A percentile compares a stretch with the other conserved stretches of the same genome.
Conservation (phyloP, 2,888 invertebrate genomes). For the Troides aeacus region DNA sequence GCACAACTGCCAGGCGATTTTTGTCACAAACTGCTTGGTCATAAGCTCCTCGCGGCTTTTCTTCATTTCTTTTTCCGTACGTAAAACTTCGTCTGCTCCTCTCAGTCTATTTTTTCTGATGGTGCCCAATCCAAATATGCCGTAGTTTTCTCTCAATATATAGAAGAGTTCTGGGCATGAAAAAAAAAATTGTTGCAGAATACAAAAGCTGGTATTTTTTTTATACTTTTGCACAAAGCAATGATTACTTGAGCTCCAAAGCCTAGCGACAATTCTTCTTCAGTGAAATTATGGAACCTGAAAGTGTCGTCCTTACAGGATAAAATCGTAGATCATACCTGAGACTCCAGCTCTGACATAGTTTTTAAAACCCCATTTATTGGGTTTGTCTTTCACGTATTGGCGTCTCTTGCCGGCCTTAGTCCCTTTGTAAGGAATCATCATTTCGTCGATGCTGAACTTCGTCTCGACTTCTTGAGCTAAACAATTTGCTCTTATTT, state of each 20-base stretch:
- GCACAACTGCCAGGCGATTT: not conserved
- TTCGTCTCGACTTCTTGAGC: too few relatives aligned
- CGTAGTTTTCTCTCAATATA: conserved; percentile 33
- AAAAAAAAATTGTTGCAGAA: conserved; percentile 33
- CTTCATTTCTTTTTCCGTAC: not conserved
- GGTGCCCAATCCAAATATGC: conserved; percentile 33
- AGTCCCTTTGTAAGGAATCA: too few relatives aligned
- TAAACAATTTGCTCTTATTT: too few relatives aligned
- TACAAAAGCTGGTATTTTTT: conserved; percentile 27
- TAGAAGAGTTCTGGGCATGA: conserved; percentile 32
- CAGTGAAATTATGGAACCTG: conserved; percentile 35
- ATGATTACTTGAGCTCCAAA: conserved; percentile 45
- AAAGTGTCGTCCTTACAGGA: conserved; percentile 46
- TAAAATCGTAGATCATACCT: conserved; percentile 50
- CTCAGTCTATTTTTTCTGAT: conserved; percentile 30
- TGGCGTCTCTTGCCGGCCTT: too few relatives aligned
- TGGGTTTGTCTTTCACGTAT: too few relatives aligned
- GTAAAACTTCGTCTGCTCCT: conserved; percentile 9
- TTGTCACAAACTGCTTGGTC: not conserved
- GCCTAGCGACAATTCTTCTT: conserved; percentile 37
- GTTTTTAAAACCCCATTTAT: conserved; percentile 51
- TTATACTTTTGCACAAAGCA: conserved; percentile 29
- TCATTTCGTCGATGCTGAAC: too few relatives aligned
- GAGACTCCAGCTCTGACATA: conserved; percentile 46
- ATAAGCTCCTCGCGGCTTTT: not conserved